A percentile compares a stretch with the other conserved stretches of the same genome.
These are phyloP conservation scores for Sciurus carolinensis DNA, from an alignment of 2,797 vertebrate genomes.

Conservation along the genomic window DNA sequence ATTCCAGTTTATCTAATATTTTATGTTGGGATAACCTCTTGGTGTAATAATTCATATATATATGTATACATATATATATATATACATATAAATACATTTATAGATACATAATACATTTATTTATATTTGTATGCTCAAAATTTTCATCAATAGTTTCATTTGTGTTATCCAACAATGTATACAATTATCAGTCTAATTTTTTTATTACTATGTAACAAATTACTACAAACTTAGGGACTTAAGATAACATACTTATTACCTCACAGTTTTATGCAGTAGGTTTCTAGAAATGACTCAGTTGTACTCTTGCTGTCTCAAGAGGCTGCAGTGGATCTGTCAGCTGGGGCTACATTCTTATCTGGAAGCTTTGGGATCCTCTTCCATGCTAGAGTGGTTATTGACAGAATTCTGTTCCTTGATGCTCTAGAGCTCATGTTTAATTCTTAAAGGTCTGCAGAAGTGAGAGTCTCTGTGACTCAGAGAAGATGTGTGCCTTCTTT, in stretches of 20 bases:
- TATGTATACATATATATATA: too few relatives aligned
- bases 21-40: not conserved
- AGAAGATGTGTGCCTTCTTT: not conserved
- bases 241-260: not conserved
- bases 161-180: not conserved
- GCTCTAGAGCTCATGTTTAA: not conserved
- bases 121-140: not conserved
- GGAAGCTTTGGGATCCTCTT: not conserved
- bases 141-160: not conserved
- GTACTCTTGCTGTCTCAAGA: not conserved
- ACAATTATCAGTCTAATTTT: conserved; percentile 11
- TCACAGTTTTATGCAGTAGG: not conserved
- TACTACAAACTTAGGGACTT: not conserved
- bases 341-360: not conserved
- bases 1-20: not conserved
- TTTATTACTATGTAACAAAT: conserved; percentile 23
- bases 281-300: not conserved
- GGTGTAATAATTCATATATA: not conserved
- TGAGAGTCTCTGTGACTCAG: not conserved
- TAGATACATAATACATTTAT: not conserved
- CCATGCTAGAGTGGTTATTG: not conserved
- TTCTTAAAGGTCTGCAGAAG: not conserved
- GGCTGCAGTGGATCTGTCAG: not conserved
- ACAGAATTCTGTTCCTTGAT: conserved; percentile 37
- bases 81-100: not conserved